Evolutionary conservation across 2,113 vertebrate species (phyloP).

Genomic region (human): DNA sequence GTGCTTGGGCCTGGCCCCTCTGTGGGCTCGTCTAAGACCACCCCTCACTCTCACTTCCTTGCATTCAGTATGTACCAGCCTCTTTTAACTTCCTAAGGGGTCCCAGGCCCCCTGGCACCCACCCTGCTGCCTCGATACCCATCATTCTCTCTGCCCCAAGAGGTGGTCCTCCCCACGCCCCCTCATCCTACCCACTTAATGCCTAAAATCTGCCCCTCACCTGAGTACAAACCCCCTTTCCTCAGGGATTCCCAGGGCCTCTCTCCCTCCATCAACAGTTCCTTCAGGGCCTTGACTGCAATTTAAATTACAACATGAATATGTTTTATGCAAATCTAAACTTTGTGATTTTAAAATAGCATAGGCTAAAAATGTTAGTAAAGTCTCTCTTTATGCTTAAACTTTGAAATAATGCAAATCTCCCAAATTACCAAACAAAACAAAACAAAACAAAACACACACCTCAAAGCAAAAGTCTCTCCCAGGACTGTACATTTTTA

Average conservation of each 20-base stretch:
- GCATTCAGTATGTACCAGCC: background rate
- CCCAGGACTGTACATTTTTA: background rate
- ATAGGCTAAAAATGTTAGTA: constrained; percentile 44
- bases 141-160: fast-evolving
- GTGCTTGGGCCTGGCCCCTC: background rate
- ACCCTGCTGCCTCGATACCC: fast-evolving
- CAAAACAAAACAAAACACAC: background rate
- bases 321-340: constrained; percentile 11
- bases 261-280: background rate
- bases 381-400: background rate
- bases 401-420: constrained; percentile 20
- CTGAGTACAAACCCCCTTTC: background rate
- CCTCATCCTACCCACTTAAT: fast-evolving
- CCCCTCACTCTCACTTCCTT: fast-evolving
- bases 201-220: fast-evolving
- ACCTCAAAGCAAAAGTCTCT: no score
- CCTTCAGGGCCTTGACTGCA: background rate
- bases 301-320: background rate
- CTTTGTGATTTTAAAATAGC: constrained; percentile 42
- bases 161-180: fast-evolving
- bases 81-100: background rate
- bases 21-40: background rate
- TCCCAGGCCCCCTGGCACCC: no score
- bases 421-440: background rate
- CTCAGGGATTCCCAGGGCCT: background rate